Evolutionary conservation across 2,113 vertebrate genomes (phyloP).

Genomic region (Elephantulus edwardii): DNA sequence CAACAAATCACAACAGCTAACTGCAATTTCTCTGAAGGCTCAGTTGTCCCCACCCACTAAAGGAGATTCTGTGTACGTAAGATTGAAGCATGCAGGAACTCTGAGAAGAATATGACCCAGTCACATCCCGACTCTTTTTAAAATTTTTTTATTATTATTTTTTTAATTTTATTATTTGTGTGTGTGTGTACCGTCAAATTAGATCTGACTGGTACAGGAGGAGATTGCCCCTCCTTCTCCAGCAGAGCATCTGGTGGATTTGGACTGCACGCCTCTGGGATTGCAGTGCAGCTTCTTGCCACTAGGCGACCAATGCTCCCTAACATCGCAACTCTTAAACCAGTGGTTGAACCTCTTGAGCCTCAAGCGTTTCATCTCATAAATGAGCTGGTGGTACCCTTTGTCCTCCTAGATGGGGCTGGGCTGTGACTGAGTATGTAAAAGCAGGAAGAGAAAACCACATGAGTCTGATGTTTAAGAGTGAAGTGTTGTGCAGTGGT

Average conservation of each 20-base stretch:
- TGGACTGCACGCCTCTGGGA: too few relatives aligned
- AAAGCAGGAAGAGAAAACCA: background rate
- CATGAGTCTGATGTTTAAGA: background rate
- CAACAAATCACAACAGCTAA: slow-evolving; percentile 18
- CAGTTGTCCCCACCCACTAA: background rate
- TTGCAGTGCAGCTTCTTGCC: too few relatives aligned
- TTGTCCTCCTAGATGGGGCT: too few relatives aligned
- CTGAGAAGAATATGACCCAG: accelerated
- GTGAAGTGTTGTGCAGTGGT: background rate
- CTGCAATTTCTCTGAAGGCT: background rate
- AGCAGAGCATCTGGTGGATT: too few relatives aligned
- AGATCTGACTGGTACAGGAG: too few relatives aligned
- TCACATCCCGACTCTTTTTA: background rate
- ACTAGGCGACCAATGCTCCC: too few relatives aligned
- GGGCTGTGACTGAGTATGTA: accelerated
- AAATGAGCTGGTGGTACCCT: background rate
- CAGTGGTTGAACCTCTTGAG: background rate
- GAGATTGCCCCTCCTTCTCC: too few relatives aligned
- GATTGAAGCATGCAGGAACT: background rate
- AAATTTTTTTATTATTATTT: too few relatives aligned
- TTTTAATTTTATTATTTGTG: too few relatives aligned
- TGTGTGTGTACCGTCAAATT: too few relatives aligned
- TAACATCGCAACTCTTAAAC: background rate
- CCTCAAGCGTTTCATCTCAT: background rate
- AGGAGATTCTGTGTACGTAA: background rate